phyloP scores from a whole-genome alignment of 2,797 vertebrate genomes.

The Parambassis ranga region DNA sequence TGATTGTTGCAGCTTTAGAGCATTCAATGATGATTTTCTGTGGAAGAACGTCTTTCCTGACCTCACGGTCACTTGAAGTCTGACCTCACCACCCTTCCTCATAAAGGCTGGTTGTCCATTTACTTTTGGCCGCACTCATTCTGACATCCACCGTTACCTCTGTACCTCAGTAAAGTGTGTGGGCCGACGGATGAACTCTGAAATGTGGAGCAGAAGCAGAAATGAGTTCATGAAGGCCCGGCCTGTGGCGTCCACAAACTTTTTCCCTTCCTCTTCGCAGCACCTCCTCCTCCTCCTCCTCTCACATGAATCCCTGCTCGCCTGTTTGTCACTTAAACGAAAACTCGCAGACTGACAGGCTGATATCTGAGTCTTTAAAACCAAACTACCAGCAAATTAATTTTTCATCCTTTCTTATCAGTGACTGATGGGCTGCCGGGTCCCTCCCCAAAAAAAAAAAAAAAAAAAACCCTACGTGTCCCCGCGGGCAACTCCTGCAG shows the following conservation, averaged over 20 bases:
- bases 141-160: too few relatives aligned
- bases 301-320: conserved; percentile 32
- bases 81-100: too few relatives aligned
- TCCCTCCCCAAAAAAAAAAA: conserved; percentile 47
- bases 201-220: not conserved
- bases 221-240: rapidly evolving
- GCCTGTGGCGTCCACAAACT: not conserved
- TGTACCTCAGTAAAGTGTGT: too few relatives aligned
- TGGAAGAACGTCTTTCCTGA: too few relatives aligned
- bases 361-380: conserved; percentile 75
- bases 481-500: conserved; percentile 74
- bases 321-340: conserved; percentile 73
- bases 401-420: conserved; percentile 82
- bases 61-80: too few relatives aligned
- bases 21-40: too few relatives aligned
- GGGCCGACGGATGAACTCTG: not conserved
- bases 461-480: conserved; percentile 51
- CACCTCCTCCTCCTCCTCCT: conserved; percentile 6
- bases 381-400: conserved; percentile 76
- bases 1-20: too few relatives aligned
- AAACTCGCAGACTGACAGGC: conserved; percentile 72
- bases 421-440: conserved; percentile 73
- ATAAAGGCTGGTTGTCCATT: too few relatives aligned
- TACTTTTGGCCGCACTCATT: too few relatives aligned
- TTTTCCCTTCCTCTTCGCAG: not conserved